These are phyloP conservation scores for Stenotaenia linearis DNA, from an alignment of 2,888 invertebrate genomes.

Conservation along the genomic window DNA sequence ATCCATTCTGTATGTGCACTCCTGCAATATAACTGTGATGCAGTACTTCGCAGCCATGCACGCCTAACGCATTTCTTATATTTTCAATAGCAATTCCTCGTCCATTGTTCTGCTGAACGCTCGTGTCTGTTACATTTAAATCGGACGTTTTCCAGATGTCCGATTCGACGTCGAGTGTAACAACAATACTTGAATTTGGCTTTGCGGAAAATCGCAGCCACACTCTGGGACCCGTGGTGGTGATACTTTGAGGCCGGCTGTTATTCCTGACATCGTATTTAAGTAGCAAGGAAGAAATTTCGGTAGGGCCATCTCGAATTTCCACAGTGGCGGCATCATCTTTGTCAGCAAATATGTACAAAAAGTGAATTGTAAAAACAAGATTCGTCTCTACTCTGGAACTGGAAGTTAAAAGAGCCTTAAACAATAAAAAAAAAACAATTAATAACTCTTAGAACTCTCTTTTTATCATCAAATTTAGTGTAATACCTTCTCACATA, in stretches of 20 bases:
- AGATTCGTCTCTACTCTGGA: conserved; percentile 31
- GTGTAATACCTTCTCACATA: conserved; percentile 61
- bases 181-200: not conserved
- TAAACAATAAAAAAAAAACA: not conserved
- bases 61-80: conserved; percentile 77
- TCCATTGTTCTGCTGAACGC: conserved; percentile 82
- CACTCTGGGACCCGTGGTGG: conserved; percentile 72
- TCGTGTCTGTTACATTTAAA: conserved; percentile 76
- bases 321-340: conserved; percentile 65
- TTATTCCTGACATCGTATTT: conserved; percentile 70
- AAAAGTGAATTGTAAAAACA: conserved; percentile 71
- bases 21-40: conserved; percentile 87
- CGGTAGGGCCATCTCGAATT: conserved; percentile 70
- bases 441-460: no score
- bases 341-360: conserved; percentile 64
- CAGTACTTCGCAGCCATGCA: conserved; percentile 74
- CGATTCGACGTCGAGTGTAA: not conserved
- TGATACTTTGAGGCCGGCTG: conserved; percentile 81
- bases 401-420: not conserved
- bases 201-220: conserved; percentile 62
- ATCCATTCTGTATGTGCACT: conserved; percentile 80
- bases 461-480: no score
- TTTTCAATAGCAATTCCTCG: conserved; percentile 92
- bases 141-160: conserved; percentile 64
- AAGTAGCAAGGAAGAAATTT: conserved; percentile 63